Percentiles rank a stretch among this genome's conserved stretches.
Conservation (phyloP, 2,797 vertebrate species). For the Chiroxiphia lanceolata region DNA sequence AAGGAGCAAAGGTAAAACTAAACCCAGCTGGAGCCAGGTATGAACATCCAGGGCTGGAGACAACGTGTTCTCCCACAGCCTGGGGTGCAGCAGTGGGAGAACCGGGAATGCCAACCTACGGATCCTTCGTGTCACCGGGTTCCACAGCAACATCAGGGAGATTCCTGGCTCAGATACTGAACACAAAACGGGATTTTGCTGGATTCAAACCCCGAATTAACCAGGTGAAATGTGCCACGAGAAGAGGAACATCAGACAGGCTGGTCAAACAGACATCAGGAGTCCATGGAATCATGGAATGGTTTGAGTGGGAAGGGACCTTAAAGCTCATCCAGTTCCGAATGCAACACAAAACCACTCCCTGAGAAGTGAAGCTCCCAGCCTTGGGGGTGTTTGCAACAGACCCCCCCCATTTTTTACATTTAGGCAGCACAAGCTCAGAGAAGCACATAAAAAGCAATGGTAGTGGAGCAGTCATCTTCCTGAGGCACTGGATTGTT, state of each 20-base stretch:
- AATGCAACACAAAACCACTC: background rate
- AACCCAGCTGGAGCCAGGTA: background rate
- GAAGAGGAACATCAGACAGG: background rate
- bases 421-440: background rate
- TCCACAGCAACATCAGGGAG: accelerated
- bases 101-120: accelerated
- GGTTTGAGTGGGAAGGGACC: background rate
- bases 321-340: accelerated
- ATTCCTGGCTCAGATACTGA: background rate
- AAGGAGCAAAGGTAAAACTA: background rate
- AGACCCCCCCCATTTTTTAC: background rate
- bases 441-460: background rate
- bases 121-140: accelerated
- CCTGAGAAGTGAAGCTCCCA: background rate
- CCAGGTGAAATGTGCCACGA: background rate
- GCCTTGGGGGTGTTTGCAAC: background rate
- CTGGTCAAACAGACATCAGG: background rate
- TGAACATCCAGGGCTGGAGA: background rate
- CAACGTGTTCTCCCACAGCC: accelerated
- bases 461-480: background rate
- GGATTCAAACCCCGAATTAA: background rate
- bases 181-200: background rate
- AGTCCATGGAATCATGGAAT: background rate
- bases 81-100: background rate
- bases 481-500: background rate